Evolutionary conservation across 2,113 vertebrate genomes (phyloP), one percentile per base, ranked within the genome.

Genomic region (Neofelis nebulosa): DNA sequence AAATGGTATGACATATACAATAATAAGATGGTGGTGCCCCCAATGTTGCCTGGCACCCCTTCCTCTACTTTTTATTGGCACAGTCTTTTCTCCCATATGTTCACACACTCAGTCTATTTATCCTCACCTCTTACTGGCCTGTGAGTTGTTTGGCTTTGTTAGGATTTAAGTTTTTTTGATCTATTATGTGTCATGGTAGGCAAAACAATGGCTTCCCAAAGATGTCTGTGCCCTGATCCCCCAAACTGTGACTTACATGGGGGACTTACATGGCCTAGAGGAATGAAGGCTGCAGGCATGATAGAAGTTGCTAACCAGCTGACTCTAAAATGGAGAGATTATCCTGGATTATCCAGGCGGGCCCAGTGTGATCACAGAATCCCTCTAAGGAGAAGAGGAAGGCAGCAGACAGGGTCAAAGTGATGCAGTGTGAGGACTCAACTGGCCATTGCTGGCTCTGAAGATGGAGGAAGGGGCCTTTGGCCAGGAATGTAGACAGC

Each of bases 371-470:
- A 76, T 73, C n/a, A 6, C 23, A 23, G 57, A 29, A 76, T 55
- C 36, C 63, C 66, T 15, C 0, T 8, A 3, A 29, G 55, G 10
- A 12, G 36, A 19, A 57, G 55, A 15, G 2, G 38, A 38, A 61
- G 68, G 61, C n/a, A 27, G 38, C n/a, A 50, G 38, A 96, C 48
- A 45, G 57, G 29, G 31, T 8, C 74, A 18, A 19, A 41, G n/a
- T 29, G 36, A 23, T 14, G 1, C 15, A 2, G 10, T 7, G 3
- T 33, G 41, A 52, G n/a, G 68, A 88, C 57, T 83, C 10, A 0
- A 27, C 16, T 41, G 0, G 4, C 21, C 66, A 0, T 0, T 27
- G 18, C 48, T 79, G 29, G 41, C 57, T 63, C 79, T 73, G 65
- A 78, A 81, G 55, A n/a, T 0, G 14, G 7, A 50, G 68, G 25